These are phyloP conservation scores for Pitta sordida DNA, from an alignment of 2,113 vertebrate genomes.

Conservation along the genomic window DNA sequence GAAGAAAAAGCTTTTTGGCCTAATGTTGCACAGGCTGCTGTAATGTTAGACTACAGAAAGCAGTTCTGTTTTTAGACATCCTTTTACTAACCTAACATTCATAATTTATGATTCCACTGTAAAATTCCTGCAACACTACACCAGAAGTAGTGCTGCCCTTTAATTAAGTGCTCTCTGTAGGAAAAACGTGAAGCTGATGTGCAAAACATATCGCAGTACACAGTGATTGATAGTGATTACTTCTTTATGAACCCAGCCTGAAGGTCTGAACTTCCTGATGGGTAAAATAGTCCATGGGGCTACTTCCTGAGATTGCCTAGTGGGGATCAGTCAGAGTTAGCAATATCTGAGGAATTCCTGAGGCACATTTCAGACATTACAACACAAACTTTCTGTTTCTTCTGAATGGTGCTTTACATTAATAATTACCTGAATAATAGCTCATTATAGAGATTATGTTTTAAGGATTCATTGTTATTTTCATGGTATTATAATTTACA, in stretches of 20 bases:
- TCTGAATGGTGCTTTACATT: not conserved
- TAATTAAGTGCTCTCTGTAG: slow-evolving; percentile 81
- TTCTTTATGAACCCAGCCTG: slow-evolving; percentile 89
- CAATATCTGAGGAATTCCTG: slow-evolving; percentile 73
- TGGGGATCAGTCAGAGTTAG: slow-evolving; percentile 72
- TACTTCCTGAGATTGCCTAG: slow-evolving; percentile 84
- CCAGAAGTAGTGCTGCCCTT: slow-evolving; percentile 77
- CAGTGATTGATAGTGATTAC: slow-evolving; percentile 84
- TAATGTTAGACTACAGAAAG: slow-evolving; percentile 78
- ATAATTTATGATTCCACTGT: slow-evolving; percentile 83
- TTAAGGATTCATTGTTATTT: not conserved
- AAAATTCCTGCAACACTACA: slow-evolving; percentile 79
- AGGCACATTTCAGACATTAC: slow-evolving; percentile 48
- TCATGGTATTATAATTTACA: not conserved
- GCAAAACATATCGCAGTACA: slow-evolving; percentile 70
- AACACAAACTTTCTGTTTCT: slow-evolving; percentile 9
- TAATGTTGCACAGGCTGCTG: slow-evolving; percentile 69
- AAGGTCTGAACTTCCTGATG: slow-evolving; percentile 85
- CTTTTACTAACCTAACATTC: slow-evolving; percentile 76
- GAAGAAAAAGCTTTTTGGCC: slow-evolving; percentile 81
- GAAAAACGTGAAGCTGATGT: slow-evolving; percentile 76
- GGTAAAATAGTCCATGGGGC: slow-evolving; percentile 76
- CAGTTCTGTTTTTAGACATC: slow-evolving; percentile 81
- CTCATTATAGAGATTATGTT: not conserved
- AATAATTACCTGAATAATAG: not conserved